These are phyloP conservation scores for Carassius carassius DNA, from an alignment of 2,113 vertebrate species.

Conservation along the genomic window DNA sequence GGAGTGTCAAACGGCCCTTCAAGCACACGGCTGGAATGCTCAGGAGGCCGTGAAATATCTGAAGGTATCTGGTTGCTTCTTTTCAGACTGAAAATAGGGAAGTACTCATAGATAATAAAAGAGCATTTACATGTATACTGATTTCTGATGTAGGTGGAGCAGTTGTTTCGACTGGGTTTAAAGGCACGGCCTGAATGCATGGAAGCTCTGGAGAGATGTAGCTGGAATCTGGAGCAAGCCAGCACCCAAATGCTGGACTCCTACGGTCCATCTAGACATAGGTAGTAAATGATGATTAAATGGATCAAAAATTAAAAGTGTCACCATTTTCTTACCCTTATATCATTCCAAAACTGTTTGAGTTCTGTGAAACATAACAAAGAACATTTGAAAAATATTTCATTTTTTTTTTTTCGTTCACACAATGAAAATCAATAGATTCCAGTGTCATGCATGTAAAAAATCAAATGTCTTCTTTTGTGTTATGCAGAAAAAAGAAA, in stretches of 20 bases:
- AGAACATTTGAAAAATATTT: neutral
- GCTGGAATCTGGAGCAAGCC: conserved; percentile 91
- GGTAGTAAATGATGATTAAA: conserved; percentile 67
- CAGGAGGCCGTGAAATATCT: conserved; percentile 86
- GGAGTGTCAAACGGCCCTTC: conserved; percentile 88
- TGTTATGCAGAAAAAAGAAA: neutral
- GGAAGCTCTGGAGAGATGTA: conserved; percentile 87
- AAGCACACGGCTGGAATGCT: conserved; percentile 84
- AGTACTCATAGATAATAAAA: neutral
- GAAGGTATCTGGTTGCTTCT: conserved; percentile 77
- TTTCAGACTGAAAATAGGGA: neutral
- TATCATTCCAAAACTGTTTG: neutral
- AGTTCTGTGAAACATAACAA: neutral
- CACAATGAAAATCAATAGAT: too few relatives aligned
- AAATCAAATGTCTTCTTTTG: neutral
- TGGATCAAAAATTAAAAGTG: neutral
- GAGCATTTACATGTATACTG: neutral
- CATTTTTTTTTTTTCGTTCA: too few relatives aligned
- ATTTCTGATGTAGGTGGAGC: conserved; percentile 83
- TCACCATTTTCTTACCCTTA: neutral
- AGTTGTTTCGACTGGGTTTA: conserved; percentile 92
- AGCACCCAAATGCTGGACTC: conserved; percentile 88
- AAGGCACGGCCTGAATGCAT: conserved; percentile 86
- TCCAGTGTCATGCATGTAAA: too few relatives aligned
- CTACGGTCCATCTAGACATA: conserved; percentile 77